Base-by-base conservation (phyloP, 2,797 vertebrate genomes). In the Enteromius mattozi region DNA sequence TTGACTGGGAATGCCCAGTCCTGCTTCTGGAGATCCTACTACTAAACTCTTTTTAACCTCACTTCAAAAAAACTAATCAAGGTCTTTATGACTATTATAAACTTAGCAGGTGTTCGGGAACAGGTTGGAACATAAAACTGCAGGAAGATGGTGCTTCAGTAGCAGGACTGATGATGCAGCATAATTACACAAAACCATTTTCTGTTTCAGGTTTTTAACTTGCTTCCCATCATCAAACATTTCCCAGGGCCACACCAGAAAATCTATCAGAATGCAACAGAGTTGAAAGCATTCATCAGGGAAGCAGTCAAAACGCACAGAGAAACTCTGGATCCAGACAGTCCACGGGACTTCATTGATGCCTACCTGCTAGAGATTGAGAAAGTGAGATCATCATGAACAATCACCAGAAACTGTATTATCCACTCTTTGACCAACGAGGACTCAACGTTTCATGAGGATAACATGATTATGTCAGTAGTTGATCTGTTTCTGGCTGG, bases 261-360 rank as follows among this genome's bases (percentile, higher is more conserved):
- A 37, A 59, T 88, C 12, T 21, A 49, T 6, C 35, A 17, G 17
- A 89, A 88, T 3, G 63, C 68, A 0, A 2, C 0, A 0, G 74
- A 75, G 3, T 56, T 90, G 19, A 70, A 19, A 4, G 80, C 0
- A 16, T 91, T 91, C 3, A 35, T 91, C 19, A 49, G n/a, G 0
- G 78, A 86, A 37, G 24, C 61, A 13, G 72, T 88, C 14, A 71
- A 81, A 37, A 72, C 87, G 1, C 90, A 92, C 68, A 68, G 45
- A 49, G 69, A 74, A 27, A 89, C 82, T 14, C 33, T 93, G 74
- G 90, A 92, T 35, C 40, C 30, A 13, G 85, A 88, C 37, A 87
- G 85, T 19, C 89, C 82, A 12, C 85, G 86, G 2, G 90, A 92
- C 86, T 91, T 86, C 56, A 84, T 92, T 1, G 91, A 92, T 35